phyloP scores from a whole-genome alignment of 2,113 vertebrate species.

The Aegypius monachus region DNA sequence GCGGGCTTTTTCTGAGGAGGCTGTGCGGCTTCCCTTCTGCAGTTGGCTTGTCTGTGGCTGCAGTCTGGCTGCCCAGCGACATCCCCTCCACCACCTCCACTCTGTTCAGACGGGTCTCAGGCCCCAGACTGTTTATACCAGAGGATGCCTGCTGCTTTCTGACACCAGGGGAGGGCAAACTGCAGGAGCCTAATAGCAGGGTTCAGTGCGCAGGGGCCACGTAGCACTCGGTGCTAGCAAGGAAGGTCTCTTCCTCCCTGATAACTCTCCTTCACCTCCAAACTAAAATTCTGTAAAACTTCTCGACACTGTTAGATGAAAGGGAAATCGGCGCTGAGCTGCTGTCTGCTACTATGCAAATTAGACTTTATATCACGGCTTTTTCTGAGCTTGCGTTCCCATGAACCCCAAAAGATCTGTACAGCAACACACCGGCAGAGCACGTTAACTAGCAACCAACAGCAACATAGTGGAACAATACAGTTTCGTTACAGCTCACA shows the following conservation, averaged over 20 bases:
- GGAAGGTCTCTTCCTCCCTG: not conserved
- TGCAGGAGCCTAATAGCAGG: not conserved
- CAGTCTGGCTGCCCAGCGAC: accelerated
- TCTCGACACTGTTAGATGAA: not conserved
- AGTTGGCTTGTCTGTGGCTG: no score
- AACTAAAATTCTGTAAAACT: not conserved
- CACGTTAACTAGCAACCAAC: not conserved
- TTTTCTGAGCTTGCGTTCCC: constrained; percentile 12
- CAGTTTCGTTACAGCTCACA: not conserved
- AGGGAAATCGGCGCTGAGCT: not conserved
- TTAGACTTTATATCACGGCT: not conserved
- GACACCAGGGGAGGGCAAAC: not conserved
- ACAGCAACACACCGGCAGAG: not conserved
- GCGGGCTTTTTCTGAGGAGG: accelerated
- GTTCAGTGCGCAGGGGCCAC: not conserved
- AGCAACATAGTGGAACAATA: not conserved
- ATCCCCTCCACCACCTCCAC: accelerated
- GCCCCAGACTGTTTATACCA: not conserved
- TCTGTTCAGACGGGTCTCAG: not conserved
- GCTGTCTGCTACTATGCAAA: constrained; percentile 16
- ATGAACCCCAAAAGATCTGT: not conserved
- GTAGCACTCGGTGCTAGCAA: not conserved
- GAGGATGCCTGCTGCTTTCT: not conserved
- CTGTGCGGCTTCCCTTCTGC: not conserved
- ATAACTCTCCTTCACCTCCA: not conserved